Conservation (phyloP, 2,888 invertebrate genomes). For the Trissoscelio sp. region DNA sequence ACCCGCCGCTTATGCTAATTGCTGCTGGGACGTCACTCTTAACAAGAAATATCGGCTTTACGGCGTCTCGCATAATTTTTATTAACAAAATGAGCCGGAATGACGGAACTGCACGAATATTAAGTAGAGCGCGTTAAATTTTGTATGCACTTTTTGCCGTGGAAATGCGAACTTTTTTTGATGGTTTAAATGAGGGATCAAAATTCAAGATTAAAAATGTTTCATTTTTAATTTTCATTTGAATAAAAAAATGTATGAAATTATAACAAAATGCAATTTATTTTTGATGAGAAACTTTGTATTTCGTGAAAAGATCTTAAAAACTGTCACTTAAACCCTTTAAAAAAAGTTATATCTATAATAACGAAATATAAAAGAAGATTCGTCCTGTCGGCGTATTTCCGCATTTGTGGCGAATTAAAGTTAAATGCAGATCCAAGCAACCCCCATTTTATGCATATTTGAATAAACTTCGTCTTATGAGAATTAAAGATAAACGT, state of each 20-base stretch:
- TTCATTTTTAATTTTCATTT: no score
- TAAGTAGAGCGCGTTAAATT: slow-evolving; percentile 31
- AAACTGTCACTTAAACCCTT: no score
- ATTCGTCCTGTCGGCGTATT: slow-evolving; percentile 27
- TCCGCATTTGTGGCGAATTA: slow-evolving; percentile 36
- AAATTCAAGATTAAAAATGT: no score
- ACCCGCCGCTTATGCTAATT: slow-evolving; percentile 34
- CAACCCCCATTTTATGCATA: slow-evolving; percentile 43
- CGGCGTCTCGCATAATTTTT: slow-evolving; percentile 16
- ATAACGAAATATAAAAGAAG: no score
- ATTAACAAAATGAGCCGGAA: slow-evolving; percentile 24
- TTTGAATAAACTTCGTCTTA: slow-evolving; percentile 53
- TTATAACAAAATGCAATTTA: no score
- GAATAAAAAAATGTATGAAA: no score
- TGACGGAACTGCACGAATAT: slow-evolving; percentile 17
- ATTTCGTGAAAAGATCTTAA: no score
- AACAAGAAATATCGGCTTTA: slow-evolving; percentile 17
- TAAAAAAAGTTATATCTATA: no score
- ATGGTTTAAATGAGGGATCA: background rate
- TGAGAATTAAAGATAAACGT: slow-evolving; percentile 50
- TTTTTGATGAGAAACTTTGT: no score
- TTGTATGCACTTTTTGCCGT: slow-evolving; percentile 1
- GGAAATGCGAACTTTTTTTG: slow-evolving; percentile 1
- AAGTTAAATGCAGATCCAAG: slow-evolving; percentile 43
- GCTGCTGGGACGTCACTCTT: slow-evolving; percentile 3